These are phyloP conservation scores for Polypterus senegalus DNA, from an alignment of 2,113 vertebrate species.

Conservation along the genomic window DNA sequence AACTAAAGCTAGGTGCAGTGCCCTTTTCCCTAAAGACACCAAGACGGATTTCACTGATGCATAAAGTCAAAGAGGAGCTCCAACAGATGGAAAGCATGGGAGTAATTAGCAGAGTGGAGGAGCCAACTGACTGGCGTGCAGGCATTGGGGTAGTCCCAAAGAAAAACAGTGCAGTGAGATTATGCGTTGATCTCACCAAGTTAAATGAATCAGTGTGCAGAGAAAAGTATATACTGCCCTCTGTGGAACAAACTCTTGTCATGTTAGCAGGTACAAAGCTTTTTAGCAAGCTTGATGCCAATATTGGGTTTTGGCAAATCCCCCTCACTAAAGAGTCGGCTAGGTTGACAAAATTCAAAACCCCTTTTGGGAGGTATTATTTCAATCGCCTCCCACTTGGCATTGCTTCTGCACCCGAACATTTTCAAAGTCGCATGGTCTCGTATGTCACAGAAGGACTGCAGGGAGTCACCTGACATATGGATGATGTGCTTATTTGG, in stretches of 20 bases:
- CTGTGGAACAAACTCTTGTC: neutral
- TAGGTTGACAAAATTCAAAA: neutral
- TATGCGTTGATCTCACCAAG: slow-evolving; percentile 1
- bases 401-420: neutral
- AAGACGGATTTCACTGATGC: too few species aligned
- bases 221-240: neutral
- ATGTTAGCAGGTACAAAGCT: neutral
- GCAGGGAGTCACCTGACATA: neutral
- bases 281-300: neutral
- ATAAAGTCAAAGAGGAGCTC: too few species aligned
- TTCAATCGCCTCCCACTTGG: neutral
- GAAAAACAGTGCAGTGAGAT: neutral
- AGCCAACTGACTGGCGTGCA: neutral
- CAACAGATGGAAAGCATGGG: too few species aligned
- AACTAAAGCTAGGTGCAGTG: too few species aligned
- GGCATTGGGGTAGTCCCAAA: neutral
- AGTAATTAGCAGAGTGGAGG: neutral
- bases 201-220: neutral
- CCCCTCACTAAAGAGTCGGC: neutral
- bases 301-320: slow-evolving; percentile 4
- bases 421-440: neutral
- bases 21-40: too few species aligned
- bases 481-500: slow-evolving; percentile 1
- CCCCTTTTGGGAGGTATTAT: neutral
- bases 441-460: neutral